phyloP scores from a whole-genome alignment of 2,113 vertebrate genomes.

The Cyprinus carpio region DNA sequence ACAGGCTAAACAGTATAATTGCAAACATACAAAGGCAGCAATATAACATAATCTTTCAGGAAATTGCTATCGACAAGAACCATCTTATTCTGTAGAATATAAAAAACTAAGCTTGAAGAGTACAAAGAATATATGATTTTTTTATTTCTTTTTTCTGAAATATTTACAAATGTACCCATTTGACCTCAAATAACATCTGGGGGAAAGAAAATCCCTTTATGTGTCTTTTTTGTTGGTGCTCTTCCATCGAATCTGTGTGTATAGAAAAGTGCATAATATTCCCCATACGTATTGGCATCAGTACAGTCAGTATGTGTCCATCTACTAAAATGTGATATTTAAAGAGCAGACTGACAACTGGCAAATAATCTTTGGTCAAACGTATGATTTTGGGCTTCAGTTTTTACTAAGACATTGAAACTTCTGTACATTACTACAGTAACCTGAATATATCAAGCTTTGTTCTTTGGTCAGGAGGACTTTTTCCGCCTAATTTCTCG shows the following conservation, averaged over 20 bases:
- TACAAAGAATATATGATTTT: conserved; percentile 2
- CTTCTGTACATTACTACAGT: background rate
- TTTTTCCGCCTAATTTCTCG: background rate
- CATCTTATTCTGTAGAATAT: background rate
- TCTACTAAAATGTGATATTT: conserved; percentile 10
- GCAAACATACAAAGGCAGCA: conserved; percentile 1
- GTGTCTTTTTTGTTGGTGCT: conserved; percentile 18
- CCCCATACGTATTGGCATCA: conserved; percentile 11
- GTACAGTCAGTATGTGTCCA: background rate
- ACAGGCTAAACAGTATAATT: conserved; percentile 5
- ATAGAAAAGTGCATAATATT: background rate
- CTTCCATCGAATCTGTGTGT: conserved; percentile 14
- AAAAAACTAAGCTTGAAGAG: background rate
- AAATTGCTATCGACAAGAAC: conserved; percentile 1
- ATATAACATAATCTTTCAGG: background rate
- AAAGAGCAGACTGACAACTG: background rate
- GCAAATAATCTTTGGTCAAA: background rate
- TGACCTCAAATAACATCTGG: conserved; percentile 3
- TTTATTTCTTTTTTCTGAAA: background rate
- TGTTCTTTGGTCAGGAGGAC: background rate
- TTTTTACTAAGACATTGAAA: background rate
- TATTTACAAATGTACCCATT: conserved; percentile 29
- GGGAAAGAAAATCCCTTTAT: background rate
- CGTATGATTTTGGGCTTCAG: background rate
- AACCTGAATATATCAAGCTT: background rate